phyloP scores from a whole-genome alignment of 2,888 invertebrate genomes.

The Cynaeus angustus region DNA sequence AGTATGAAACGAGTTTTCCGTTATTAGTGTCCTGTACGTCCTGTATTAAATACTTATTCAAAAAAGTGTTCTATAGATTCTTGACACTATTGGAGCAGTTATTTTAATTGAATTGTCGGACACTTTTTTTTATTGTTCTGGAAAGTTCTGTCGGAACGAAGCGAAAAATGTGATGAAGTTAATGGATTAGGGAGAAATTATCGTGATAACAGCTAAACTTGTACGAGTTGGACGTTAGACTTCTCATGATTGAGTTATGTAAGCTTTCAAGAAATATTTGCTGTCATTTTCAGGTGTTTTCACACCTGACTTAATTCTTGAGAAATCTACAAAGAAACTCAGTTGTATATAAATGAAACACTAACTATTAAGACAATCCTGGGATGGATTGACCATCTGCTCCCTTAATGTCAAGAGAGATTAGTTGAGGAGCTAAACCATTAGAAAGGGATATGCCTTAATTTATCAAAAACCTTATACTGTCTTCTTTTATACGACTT shows the following conservation, averaged over 20 bases:
- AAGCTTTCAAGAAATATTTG: conserved; percentile 39
- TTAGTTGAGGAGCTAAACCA: conserved; percentile 38
- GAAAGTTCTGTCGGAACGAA: conserved; percentile 8
- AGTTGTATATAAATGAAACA: conserved; percentile 39
- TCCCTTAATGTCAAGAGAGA: conserved; percentile 42
- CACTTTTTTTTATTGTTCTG: background rate
- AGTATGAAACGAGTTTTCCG: too few relatives aligned
- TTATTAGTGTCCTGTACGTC: too few relatives aligned
- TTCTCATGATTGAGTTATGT: conserved; percentile 38
- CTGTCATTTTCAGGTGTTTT: conserved; percentile 37
- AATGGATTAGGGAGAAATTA: conserved; percentile 32
- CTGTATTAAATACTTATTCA: too few relatives aligned
- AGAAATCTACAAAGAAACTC: conserved; percentile 37
- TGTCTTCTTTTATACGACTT: conserved; percentile 3
- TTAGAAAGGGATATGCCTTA: conserved; percentile 41
- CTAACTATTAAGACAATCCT: conserved; percentile 35
- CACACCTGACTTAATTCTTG: conserved; percentile 42
- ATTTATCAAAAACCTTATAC: conserved; percentile 38
- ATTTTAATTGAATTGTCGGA: conserved; percentile 14
- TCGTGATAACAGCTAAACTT: conserved; percentile 14
- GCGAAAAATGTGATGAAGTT: conserved; percentile 24
- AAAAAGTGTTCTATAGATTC: too few relatives aligned
- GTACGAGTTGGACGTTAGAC: conserved; percentile 7
- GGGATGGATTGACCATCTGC: conserved; percentile 43
- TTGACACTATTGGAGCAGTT: too few relatives aligned